Evolutionary conservation across 2,888 invertebrate genomes (phyloP), one percentile per base, ranked within the genome.

Genomic region (Uloborus plumipes): DNA sequence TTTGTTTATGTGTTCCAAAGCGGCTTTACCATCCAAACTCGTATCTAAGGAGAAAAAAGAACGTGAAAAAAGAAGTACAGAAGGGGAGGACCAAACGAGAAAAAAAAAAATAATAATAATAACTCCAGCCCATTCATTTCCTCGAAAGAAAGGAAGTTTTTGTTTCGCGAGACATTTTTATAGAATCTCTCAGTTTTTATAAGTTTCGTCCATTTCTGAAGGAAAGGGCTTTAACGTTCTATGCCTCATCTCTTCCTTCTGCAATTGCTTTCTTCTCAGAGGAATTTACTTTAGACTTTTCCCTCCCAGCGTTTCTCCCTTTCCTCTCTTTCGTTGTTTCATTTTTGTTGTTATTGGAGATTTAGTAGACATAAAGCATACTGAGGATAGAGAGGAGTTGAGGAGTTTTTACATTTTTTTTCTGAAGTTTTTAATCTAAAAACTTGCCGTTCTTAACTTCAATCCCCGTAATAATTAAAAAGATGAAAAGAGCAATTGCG

Each of bases 121-220:
- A 76, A 62, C 18, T 55, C 70, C 50, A 64, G 71, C 77, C 77
- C 77, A 77, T 77, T 77, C 77, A 77, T 77, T 77, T 77, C 65
- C 77, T 61, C 69, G 53, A n/a, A 59, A 62, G 69, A 64, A 26
- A 61, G 67, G 62, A 80, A 80, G 79, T 79, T 80, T 73, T 73
- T 67, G 73, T 80, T 73, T 73, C 59, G 79, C 67, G 73, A 80
- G 79, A 80, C 73, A 73, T 80, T 80, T 77, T 80, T 80, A 80
- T 80, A 73, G 73, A 73, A 69, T 72, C 73, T 80, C 69, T 73
- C 79, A 73, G 69, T 80, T 80, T 80, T 80, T 80, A 80, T 80
- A 80, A 80, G 73, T 80, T 80, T 69, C 62, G 79, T 80, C 79
- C 79, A 80, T 80, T 80, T 80, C 79, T 73, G 55, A 61, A 73